phyloP scores from a whole-genome alignment of 1,140 invertebrate genomes.

The Drosophila sp. region DNA sequence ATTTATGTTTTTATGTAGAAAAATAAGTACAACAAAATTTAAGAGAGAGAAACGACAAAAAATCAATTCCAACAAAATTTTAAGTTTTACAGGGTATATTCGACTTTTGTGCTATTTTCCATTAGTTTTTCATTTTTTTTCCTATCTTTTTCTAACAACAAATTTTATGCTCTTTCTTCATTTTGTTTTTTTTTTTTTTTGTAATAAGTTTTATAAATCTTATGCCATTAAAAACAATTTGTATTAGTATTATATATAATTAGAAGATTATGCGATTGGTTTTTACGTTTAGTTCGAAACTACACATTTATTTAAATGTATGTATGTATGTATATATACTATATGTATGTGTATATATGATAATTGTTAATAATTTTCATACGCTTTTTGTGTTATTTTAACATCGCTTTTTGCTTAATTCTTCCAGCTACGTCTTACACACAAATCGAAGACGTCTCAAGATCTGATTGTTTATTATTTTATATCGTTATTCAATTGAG shows the following conservation, averaged over 20 bases:
- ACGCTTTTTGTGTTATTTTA: neutral
- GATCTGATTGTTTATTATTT: constrained; percentile 34
- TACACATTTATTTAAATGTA: constrained; percentile 52
- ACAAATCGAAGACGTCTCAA: constrained; percentile 47
- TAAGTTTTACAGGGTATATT: constrained; percentile 30
- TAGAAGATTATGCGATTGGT: constrained; percentile 43
- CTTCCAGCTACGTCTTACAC: constrained; percentile 10
- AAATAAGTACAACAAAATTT: constrained; percentile 48
- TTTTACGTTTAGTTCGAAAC: constrained; percentile 42
- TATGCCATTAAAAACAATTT: constrained; percentile 48
- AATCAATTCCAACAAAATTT: constrained; percentile 49
- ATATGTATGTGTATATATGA: constrained; percentile 29
- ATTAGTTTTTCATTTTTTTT: constrained; percentile 2
- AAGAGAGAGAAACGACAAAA: constrained; percentile 16
- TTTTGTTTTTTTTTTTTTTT: constrained; percentile 8
- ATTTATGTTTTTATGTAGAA: constrained; percentile 34
- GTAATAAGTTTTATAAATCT: constrained; percentile 34
- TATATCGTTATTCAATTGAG: neutral
- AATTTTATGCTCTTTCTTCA: constrained; percentile 7
- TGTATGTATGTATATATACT: constrained; percentile 31
- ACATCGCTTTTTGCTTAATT: neutral
- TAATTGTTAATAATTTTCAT: constrained; percentile 21
- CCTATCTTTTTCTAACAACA: constrained; percentile 23
- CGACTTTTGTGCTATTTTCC: constrained; percentile 37
- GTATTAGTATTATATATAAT: constrained; percentile 11